phyloP scores from a whole-genome alignment of 2,888 invertebrate species.

The Phyllotreta cruciferae region DNA sequence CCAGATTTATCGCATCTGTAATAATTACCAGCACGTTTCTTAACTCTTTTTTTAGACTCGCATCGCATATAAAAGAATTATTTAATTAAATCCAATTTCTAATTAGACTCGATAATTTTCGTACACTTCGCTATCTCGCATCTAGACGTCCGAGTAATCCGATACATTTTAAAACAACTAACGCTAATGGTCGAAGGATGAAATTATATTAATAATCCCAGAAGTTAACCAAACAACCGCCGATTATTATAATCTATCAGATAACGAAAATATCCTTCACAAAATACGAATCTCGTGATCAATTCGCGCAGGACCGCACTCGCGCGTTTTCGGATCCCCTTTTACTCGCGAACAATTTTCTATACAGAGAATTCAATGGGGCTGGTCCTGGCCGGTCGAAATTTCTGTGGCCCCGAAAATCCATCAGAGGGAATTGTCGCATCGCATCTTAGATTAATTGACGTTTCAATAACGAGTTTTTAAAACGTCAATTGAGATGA shows the following conservation, averaged over 20 bases:
- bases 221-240: conserved; percentile 20
- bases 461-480: conserved; percentile 56
- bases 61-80: too few species aligned
- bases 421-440: conserved; percentile 49
- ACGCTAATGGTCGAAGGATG: conserved; percentile 12
- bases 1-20: conserved; percentile 1
- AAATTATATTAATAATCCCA: conserved; percentile 23
- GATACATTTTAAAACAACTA: conserved; percentile 23
- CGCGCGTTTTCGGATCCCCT: neutral
- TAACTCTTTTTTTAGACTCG: too few species aligned
- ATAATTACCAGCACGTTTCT: neutral
- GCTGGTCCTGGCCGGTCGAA: conserved; percentile 16
- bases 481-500: conserved; percentile 55
- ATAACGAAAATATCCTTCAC: conserved; percentile 32
- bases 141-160: conserved; percentile 14
- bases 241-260: conserved; percentile 43
- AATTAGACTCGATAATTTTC: too few species aligned
- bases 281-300: conserved; percentile 20
- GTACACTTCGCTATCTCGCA: neutral
- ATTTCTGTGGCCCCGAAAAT: conserved; percentile 31
- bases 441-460: conserved; percentile 46
- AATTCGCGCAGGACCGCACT: conserved; percentile 6
- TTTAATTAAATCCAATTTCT: too few species aligned
- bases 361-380: too few species aligned
- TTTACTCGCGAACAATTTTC: neutral